Evolutionary conservation across 2,888 invertebrate genomes (phyloP).

Genomic region (Rugalucina vietnamica): DNA sequence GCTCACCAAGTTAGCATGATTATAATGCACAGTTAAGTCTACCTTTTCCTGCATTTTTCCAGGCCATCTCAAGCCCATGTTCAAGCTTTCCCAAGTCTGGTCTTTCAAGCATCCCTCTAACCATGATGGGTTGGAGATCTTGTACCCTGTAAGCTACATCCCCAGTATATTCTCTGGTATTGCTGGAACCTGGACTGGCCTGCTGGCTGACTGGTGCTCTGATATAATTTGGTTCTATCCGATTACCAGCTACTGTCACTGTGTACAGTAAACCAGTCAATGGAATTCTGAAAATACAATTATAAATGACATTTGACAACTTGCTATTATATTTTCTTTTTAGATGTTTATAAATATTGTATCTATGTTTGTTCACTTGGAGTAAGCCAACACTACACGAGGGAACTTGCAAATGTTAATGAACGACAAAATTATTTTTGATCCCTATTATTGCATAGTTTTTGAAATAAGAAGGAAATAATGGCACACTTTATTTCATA

Average conservation of each 20-base stretch:
- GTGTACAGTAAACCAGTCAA: constrained; percentile 49
- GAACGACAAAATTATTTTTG: too few species aligned
- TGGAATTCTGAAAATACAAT: constrained; percentile 45
- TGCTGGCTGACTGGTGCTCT: constrained; percentile 34
- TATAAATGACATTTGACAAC: too few species aligned
- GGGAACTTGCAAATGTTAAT: too few species aligned
- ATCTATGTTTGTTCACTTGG: too few species aligned
- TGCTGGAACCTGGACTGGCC: background rate
- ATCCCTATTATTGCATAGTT: too few species aligned
- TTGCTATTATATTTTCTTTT: too few species aligned
- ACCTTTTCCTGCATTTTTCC: constrained; percentile 32
- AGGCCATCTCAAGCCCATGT: constrained; percentile 29
- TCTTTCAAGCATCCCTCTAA: constrained; percentile 33
- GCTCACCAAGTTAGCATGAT: too few species aligned
- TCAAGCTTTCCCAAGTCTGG: constrained; percentile 30
- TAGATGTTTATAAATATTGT: too few species aligned
- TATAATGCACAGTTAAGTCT: too few species aligned
- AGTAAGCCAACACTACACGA: too few species aligned
- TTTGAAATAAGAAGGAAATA: too few species aligned
- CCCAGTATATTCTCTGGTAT: constrained; percentile 16
- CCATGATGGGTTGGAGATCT: constrained; percentile 41
- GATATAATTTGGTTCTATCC: constrained; percentile 50
- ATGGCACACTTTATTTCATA: too few species aligned
- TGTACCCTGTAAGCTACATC: constrained; percentile 26
- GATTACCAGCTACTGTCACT: constrained; percentile 15